phyloP scores from a whole-genome alignment of 2,113 vertebrate species.

The Telmatochromis brachygnathus region DNA sequence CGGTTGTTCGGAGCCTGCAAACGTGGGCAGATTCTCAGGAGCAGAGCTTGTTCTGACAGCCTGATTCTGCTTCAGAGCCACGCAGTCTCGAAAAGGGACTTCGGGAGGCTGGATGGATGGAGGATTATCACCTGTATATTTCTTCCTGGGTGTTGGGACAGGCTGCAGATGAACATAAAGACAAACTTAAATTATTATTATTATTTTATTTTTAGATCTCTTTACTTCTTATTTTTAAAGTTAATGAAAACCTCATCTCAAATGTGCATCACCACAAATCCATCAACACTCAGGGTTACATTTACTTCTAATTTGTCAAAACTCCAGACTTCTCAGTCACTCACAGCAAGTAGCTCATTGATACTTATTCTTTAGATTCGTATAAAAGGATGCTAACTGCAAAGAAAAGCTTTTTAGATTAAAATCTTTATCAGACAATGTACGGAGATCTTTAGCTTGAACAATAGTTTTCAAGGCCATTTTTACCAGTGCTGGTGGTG shows the following conservation, averaged over 20 bases:
- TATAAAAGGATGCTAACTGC: neutral
- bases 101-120: constrained; percentile 19
- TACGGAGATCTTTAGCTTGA: neutral
- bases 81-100: constrained; percentile 2
- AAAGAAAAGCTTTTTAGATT: neutral
- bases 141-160: constrained; percentile 12
- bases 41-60: neutral
- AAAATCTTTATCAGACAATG: neutral
- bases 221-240: neutral
- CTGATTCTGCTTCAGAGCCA: neutral
- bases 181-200: neutral
- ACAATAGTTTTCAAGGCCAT: neutral
- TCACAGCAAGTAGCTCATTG: neutral
- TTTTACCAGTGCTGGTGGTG: constrained; percentile 18
- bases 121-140: neutral
- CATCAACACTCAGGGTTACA: neutral
- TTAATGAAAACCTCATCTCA: neutral
- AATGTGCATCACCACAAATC: neutral
- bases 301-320: neutral
- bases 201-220: neutral
- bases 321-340: neutral
- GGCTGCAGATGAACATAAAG: neutral
- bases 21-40: neutral
- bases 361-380: neutral
- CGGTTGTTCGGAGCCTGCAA: neutral